Conservation (phyloP, 2,797 vertebrate genomes). For the Falco concolor region DNA sequence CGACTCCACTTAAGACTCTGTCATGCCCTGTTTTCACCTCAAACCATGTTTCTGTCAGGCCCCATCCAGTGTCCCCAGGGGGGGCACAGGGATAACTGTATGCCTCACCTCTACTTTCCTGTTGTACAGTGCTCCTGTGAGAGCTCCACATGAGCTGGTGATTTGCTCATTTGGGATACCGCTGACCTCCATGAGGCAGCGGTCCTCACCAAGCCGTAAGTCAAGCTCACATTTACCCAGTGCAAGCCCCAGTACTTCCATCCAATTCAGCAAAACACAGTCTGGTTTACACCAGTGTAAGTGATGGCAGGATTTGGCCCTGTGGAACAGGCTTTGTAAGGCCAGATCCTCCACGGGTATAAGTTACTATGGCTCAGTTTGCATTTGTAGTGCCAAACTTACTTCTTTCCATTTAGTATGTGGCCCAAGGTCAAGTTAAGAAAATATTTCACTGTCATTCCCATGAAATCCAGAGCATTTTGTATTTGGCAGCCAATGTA, state of each 20-base stretch:
- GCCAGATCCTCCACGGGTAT: not conserved
- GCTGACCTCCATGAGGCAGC: not conserved
- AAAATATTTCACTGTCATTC: constrained; percentile 54
- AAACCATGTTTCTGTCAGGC: not conserved
- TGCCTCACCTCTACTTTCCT: not conserved
- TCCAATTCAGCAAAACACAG: not conserved
- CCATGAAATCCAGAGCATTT: constrained; percentile 27
- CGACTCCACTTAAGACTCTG: not conserved
- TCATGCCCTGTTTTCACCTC: not conserved
- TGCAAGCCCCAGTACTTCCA: not conserved
- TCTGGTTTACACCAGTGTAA: not conserved
- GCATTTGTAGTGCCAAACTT: constrained; percentile 26
- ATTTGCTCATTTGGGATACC: not conserved
- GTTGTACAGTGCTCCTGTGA: not conserved
- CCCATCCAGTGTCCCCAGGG: not conserved
- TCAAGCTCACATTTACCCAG: not conserved
- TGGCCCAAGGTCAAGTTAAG: constrained; percentile 40
- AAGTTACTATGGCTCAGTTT: constrained; percentile 9
- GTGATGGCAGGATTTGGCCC: not conserved
- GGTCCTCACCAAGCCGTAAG: not conserved
- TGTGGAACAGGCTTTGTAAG: not conserved
- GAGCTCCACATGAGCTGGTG: not conserved
- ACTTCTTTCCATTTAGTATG: constrained; percentile 23
- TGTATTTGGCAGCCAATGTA: constrained; percentile 32
- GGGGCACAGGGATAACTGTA: not conserved